Evolutionary conservation across 2,888 invertebrate genomes (phyloP).

Genomic region (Macrophya alboannulata): DNA sequence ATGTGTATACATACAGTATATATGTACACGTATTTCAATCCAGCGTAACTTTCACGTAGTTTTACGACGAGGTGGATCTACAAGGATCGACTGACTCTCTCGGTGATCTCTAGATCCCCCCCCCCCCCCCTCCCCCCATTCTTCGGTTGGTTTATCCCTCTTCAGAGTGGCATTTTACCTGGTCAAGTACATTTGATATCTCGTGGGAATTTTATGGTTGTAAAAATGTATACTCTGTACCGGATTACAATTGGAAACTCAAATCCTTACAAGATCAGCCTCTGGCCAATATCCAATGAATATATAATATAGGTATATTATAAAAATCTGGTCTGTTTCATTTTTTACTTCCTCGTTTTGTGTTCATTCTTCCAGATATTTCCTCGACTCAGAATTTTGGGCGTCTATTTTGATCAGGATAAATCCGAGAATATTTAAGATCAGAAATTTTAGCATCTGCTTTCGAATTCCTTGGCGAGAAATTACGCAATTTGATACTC

Average conservation of each 20-base stretch:
- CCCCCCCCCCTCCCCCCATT: background rate
- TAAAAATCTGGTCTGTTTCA: background rate
- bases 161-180: background rate
- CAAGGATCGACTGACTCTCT: background rate
- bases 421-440: too few species aligned
- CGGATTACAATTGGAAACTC: background rate
- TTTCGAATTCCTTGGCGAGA: background rate
- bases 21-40: slow-evolving; percentile 2
- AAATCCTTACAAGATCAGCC: background rate
- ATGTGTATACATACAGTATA: background rate
- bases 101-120: background rate
- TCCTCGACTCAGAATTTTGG: background rate
- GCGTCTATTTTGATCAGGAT: background rate
- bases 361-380: background rate
- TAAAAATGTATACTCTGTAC: background rate
- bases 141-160: background rate
- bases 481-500: background rate
- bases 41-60: slow-evolving; percentile 20
- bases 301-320: background rate
- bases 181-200: slow-evolving; percentile 4
- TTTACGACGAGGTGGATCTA: slow-evolving; percentile 6
- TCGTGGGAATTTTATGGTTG: background rate
- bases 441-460: background rate
- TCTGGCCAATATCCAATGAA: background rate
- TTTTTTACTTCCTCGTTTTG: background rate